phyloP scores from a whole-genome alignment of 2,797 vertebrate species.

The Graptemys geographica region DNA sequence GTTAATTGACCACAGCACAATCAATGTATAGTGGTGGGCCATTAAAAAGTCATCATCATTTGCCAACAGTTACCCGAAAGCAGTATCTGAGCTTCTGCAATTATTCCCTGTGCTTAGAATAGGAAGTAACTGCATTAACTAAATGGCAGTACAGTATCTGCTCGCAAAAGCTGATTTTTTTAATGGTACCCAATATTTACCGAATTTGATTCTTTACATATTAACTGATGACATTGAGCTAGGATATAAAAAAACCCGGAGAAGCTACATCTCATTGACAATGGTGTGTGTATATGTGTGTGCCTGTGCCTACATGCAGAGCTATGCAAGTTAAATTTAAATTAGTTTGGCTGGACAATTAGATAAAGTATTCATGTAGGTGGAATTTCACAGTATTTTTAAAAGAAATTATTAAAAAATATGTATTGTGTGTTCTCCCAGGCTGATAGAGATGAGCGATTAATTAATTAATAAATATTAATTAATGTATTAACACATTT shows the following conservation, averaged over 20 bases:
- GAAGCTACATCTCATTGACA: constrained; percentile 14
- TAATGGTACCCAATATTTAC: not conserved
- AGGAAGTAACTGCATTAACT: constrained; percentile 7
- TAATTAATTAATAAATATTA: not conserved
- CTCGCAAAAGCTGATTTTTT: not conserved
- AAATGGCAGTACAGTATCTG: not conserved
- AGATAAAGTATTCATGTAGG: constrained; percentile 1
- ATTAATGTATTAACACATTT: not conserved
- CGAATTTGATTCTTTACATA: not conserved
- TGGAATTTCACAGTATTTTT: constrained; percentile 37
- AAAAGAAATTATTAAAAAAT: constrained; percentile 14
- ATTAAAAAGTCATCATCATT: constrained; percentile 22
- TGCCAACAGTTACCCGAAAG: constrained; percentile 20
- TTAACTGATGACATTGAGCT: not conserved
- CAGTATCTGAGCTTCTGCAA: constrained; percentile 23
- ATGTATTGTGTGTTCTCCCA: constrained; percentile 27
- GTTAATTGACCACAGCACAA: constrained; percentile 44
- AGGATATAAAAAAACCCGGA: not conserved
- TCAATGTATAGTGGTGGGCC: constrained; percentile 30
- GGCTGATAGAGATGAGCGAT: constrained; percentile 28
- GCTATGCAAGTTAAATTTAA: constrained; percentile 17
- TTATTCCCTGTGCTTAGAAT: not conserved
- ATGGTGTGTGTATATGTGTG: not conserved
- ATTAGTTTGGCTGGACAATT: not conserved
- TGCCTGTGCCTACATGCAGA: not conserved